Evolutionary conservation across 2,113 vertebrate species (phyloP).

Genomic region (Pleuronectes platessa): DNA sequence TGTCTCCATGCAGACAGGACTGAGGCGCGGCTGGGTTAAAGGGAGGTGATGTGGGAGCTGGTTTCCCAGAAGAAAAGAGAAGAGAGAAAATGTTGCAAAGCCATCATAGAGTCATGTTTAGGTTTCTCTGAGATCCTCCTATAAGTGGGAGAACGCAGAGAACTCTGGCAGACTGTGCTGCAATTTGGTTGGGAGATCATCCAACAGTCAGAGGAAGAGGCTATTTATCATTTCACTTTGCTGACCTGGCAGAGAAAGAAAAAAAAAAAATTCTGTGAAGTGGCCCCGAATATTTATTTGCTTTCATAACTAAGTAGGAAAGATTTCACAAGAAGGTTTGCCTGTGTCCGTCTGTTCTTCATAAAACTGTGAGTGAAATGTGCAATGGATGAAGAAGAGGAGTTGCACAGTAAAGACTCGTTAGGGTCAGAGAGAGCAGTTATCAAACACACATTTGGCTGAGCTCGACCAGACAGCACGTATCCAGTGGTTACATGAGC

Average conservation of each 20-base stretch:
- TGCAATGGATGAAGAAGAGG: conserved; percentile 1
- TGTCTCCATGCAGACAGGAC: conserved; percentile 24
- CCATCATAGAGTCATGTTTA: conserved; percentile 55
- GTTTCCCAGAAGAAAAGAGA: conserved; percentile 37
- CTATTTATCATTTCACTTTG: conserved; percentile 43
- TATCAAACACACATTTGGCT: conserved; percentile 40
- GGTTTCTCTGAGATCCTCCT: conserved; percentile 40
- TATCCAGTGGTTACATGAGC: conserved; percentile 68
- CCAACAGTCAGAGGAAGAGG: conserved; percentile 57
- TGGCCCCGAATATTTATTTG: neutral
- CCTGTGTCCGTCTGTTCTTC: neutral
- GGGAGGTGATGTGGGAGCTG: neutral
- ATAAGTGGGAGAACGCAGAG: conserved; percentile 39
- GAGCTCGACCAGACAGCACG: conserved; percentile 26
- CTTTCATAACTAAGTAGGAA: neutral
- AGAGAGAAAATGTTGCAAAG: conserved; percentile 23
- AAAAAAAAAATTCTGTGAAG: neutral
- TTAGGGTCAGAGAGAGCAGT: conserved; percentile 3
- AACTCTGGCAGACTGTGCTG: conserved; percentile 40
- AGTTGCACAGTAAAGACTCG: neutral
- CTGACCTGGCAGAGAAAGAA: conserved; percentile 18
- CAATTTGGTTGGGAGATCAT: conserved; percentile 63
- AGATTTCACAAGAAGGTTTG: neutral
- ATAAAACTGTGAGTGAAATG: neutral
- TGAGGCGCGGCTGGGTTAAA: neutral